Conservation (phyloP, 1,140 invertebrate genomes). For the Proales similis region DNA sequence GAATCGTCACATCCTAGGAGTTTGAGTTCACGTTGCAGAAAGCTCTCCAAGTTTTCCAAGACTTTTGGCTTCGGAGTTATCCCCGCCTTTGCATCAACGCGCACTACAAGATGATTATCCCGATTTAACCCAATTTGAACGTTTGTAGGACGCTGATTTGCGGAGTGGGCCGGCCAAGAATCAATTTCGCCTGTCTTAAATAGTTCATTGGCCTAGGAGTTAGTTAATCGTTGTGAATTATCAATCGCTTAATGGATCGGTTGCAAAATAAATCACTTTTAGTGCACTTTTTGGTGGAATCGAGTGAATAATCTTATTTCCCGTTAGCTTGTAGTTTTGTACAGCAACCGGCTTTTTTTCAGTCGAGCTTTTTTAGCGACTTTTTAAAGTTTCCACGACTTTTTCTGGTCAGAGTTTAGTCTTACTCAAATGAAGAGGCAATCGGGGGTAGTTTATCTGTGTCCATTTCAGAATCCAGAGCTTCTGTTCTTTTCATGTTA, state of each 20-base stretch:
- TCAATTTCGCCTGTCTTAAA: constrained; percentile 45
- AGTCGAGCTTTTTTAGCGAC: constrained; percentile 1
- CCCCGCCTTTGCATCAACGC: constrained; percentile 46
- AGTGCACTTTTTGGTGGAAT: constrained; percentile 45
- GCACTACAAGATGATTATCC: constrained; percentile 48
- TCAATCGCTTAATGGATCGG: not conserved
- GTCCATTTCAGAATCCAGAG: not conserved
- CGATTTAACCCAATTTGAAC: constrained; percentile 45
- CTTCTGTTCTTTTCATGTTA: no score
- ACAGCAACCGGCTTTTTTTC: constrained; percentile 39
- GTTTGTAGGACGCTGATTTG: constrained; percentile 43
- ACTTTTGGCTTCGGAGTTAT: constrained; percentile 51
- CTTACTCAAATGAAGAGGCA: not conserved
- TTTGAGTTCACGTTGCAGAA: constrained; percentile 49
- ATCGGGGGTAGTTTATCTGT: not conserved
- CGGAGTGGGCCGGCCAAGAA: constrained; percentile 52
- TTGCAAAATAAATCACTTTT: constrained; percentile 41
- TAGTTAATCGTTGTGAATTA: not conserved
- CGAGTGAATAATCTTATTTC: constrained; percentile 40
- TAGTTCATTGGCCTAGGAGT: not conserved
- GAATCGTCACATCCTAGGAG: constrained; percentile 45
- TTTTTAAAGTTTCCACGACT: not conserved
- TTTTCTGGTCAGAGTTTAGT: no score
- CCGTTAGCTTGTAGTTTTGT: constrained; percentile 44
- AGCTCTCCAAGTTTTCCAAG: constrained; percentile 50